Conservation (phyloP, 2,888 invertebrate species). For the Cephus spinipes region DNA sequence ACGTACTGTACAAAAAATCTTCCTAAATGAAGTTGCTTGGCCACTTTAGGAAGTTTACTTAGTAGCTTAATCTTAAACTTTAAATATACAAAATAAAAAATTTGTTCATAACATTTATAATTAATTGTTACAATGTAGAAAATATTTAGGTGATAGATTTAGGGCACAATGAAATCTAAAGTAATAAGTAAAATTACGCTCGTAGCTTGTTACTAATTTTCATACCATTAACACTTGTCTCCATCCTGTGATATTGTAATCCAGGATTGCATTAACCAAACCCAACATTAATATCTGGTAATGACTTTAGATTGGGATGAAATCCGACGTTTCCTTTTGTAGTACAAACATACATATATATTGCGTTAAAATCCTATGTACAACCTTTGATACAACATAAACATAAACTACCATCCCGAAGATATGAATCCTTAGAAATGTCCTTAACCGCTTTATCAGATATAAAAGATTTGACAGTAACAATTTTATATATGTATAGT, state of each 20-base stretch:
- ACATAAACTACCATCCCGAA: conserved; percentile 19
- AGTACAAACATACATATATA: conserved; percentile 30
- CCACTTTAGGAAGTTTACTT: background rate
- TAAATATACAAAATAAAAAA: conserved; percentile 25
- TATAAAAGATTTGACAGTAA: background rate
- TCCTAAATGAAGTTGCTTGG: conserved; percentile 14
- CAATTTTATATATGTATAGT: background rate
- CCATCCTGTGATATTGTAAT: background rate
- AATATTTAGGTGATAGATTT: background rate
- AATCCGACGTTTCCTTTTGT: background rate
- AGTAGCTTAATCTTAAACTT: conserved; percentile 15
- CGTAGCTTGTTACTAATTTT: background rate
- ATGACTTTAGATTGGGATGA: conserved; percentile 1
- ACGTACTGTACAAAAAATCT: conserved; percentile 52
- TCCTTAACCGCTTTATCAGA: background rate
- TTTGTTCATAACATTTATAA: conserved; percentile 22
- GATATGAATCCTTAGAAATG: background rate
- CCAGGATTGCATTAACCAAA: background rate
- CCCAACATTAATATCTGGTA: conserved; percentile 1
- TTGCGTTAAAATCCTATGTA: conserved; percentile 51
- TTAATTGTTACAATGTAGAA: conserved; percentile 14
- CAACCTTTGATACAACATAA: conserved; percentile 55
- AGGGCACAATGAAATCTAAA: background rate
- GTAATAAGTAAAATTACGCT: background rate
- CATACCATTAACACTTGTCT: background rate